Evolutionary conservation across 2,113 vertebrate species (phyloP).

Genomic region (Amia ocellicauda): DNA sequence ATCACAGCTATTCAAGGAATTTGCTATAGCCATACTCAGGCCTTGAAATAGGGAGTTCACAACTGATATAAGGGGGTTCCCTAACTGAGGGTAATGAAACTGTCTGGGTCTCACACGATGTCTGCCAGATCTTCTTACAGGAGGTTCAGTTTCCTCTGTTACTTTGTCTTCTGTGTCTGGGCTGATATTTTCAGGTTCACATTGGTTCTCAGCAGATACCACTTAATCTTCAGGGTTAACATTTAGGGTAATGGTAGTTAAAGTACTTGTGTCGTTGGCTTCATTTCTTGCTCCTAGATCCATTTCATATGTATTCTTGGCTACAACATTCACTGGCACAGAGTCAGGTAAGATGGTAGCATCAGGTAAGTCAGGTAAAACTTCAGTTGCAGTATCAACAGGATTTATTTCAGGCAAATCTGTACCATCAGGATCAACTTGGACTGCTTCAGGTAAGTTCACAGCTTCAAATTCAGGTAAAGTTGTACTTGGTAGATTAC

Average conservation of each 20-base stretch:
- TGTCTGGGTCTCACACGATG: background rate
- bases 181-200: too few species aligned
- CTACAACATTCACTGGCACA: background rate
- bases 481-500: background rate
- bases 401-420: background rate
- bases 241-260: too few species aligned
- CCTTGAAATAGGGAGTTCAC: slow-evolving; percentile 10
- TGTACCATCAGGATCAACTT: background rate
- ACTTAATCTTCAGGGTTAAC: too few species aligned
- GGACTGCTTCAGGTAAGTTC: background rate
- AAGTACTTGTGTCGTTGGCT: too few species aligned
- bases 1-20: too few species aligned
- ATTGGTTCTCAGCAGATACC: too few species aligned
- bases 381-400: too few species aligned
- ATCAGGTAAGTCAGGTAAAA: too few species aligned
- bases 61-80: slow-evolving; percentile 7
- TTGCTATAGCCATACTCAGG: slow-evolving; percentile 7
- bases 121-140: background rate
- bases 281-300: background rate
- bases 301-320: background rate
- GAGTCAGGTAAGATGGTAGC: background rate
- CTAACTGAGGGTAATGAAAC: slow-evolving; percentile 18
- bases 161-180: too few species aligned
- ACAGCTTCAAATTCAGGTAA: background rate
- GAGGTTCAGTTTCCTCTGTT: background rate